These are phyloP conservation scores for Dromas ardeola DNA, from an alignment of 2,113 vertebrate genomes.

Conservation along the genomic window DNA sequence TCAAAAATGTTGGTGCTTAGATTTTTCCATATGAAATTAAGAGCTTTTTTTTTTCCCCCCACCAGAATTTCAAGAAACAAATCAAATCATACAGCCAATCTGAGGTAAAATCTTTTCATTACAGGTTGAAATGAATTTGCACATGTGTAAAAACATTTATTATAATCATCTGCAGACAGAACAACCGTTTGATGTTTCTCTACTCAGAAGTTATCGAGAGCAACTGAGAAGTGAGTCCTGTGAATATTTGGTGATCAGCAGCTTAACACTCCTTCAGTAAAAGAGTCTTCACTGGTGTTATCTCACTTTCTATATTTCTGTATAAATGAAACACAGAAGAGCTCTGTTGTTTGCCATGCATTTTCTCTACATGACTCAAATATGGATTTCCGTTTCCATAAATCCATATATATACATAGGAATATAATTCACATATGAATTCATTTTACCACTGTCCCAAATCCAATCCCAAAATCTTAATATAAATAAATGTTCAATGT, in stretches of 20 bases:
- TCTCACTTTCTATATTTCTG: slow-evolving; percentile 1
- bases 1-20: not conserved
- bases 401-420: not conserved
- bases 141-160: not conserved
- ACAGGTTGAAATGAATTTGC: not conserved
- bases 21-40: not conserved
- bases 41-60: not conserved
- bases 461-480: not conserved
- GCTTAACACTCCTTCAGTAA: not conserved
- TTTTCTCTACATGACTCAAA: slow-evolving; percentile 46
- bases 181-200: not conserved
- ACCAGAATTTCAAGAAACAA: not conserved
- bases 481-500: not conserved
- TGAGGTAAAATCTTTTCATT: not conserved
- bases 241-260: not conserved
- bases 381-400: not conserved
- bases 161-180: not conserved
- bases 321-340: slow-evolving; percentile 15
- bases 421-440: slow-evolving; percentile 36
- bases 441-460: slow-evolving; percentile 9
- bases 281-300: not conserved
- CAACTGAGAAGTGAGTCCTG: not conserved
- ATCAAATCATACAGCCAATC: not conserved
- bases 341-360: not conserved
- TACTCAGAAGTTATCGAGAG: not conserved